Base-by-base conservation (phyloP, 1,140 invertebrate species). In the Arion vulgaris region DNA sequence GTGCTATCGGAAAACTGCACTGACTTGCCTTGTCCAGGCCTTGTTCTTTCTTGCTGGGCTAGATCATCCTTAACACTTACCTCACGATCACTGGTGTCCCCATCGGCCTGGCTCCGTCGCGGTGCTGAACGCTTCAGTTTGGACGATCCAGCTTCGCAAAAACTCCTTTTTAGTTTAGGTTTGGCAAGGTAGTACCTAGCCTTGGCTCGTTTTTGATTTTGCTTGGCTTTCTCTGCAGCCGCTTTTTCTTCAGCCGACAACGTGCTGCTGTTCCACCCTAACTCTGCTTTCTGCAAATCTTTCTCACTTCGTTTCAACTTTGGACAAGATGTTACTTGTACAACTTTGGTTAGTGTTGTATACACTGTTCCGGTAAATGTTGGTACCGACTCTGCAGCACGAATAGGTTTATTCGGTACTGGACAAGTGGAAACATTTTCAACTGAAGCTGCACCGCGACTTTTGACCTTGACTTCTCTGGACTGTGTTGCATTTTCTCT, bases 1-100 rank as follows among this genome's bases (percentile, higher is more conserved):
- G 32, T 78, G 28, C 76, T 78, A 23, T 78, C 76, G 17, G 76
- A 78, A 36, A 78, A 78, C 57, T 78, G 76, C 15, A 78, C 76
- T 2, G 76, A 66, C 39, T 78, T 78, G 36, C 32, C 32, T 39
- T 38, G 76, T 51, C 49, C 49, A 23, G 19, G 36, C 13, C 23
- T 36, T 9, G 76, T 7, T 57, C 38, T 66, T 7, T 78, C 76
- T 26, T 32, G 53, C 34, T 76, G 74, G 4, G 53, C 19, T 17
- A 2, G 1, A 19, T 78, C 53, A 32, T n/a, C 32, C 38, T 66
- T 66, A 9, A 66, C 76, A 66, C 62, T 78, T 13, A 19, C 13
- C 13, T 36, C 36, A 34, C 73, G 13, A n/a, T 17, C 45, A 53
- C 73, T 34, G 13, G n/a, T 51, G 13, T 78, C 76, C 1, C 51